Evolutionary conservation across 92 coral and sea anemone species (phyloP).

Genomic region (Hydrozoanthus gracilis): DNA sequence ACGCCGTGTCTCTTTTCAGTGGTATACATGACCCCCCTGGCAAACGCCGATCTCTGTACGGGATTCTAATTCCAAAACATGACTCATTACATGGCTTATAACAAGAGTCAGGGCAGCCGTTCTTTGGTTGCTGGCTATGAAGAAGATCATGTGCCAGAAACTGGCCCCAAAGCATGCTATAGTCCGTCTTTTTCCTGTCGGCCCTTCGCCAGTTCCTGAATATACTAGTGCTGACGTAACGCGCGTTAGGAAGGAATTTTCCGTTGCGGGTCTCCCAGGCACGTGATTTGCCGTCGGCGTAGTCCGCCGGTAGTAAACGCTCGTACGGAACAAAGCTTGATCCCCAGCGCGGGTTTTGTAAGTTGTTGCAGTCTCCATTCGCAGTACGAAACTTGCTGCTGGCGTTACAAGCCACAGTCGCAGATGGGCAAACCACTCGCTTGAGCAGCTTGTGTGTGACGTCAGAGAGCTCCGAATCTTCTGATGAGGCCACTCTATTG

Average conservation of each 20-base stretch:
- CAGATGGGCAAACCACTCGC: conserved; percentile 10
- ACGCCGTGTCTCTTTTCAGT: conserved; percentile 49
- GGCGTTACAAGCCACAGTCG: background rate
- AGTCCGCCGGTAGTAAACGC: conserved; percentile 55
- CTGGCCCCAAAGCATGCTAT: conserved; percentile 68
- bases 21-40: conserved; percentile 46
- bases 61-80: conserved; percentile 58
- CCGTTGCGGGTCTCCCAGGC: conserved; percentile 41
- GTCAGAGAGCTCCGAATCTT: conserved; percentile 23
- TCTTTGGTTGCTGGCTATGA: conserved; percentile 34
- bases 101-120: conserved; percentile 12
- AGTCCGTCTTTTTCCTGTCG: conserved; percentile 21
- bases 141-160: conserved; percentile 39
- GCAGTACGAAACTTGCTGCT: conserved; percentile 34
- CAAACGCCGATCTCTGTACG: conserved; percentile 34
- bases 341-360: conserved; percentile 30
- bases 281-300: conserved; percentile 48
- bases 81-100: conserved; percentile 27
- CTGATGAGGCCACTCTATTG: conserved; percentile 1
- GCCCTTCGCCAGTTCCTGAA: conserved; percentile 13
- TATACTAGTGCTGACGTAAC: conserved; percentile 33
- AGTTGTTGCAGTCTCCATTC: conserved; percentile 59
- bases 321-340: conserved; percentile 44
- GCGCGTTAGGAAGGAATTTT: conserved; percentile 46
- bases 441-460: conserved; percentile 17